These are phyloP conservation scores for Incurvaria masculella DNA, from an alignment of 2,888 invertebrate species.

Conservation along the genomic window DNA sequence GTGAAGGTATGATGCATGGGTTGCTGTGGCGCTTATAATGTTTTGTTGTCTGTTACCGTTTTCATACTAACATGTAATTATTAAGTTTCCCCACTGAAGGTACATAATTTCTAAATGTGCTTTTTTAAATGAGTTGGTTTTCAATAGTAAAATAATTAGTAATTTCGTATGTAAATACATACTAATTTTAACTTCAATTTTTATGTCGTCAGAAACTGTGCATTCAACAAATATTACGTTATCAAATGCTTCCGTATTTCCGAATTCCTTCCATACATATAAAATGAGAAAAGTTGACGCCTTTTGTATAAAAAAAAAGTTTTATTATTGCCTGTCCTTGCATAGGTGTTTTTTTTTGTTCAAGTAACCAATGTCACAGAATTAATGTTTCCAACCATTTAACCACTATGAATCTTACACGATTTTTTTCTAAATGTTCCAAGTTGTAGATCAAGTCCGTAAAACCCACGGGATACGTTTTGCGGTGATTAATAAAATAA, in stretches of 20 bases:
- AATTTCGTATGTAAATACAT: slow-evolving; percentile 8
- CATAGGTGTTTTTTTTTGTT: slow-evolving; percentile 1
- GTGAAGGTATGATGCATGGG: slow-evolving; percentile 52
- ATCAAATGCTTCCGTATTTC: too few species aligned
- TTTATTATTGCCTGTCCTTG: slow-evolving; percentile 7
- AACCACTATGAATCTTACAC: too few species aligned
- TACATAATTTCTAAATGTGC: too few species aligned
- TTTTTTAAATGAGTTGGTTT: slow-evolving; percentile 41
- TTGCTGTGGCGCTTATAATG: slow-evolving; percentile 30
- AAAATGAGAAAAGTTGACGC: background rate
- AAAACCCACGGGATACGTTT: too few species aligned
- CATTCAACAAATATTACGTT: too few species aligned
- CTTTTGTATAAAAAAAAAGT: slow-evolving; percentile 3
- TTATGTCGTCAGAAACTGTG: too few species aligned
- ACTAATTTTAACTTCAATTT: background rate
- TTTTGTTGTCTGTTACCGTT: slow-evolving; percentile 14
- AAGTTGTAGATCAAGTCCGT: too few species aligned
- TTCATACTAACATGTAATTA: slow-evolving; percentile 11
- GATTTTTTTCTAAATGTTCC: too few species aligned
- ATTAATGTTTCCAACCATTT: slow-evolving; percentile 16
- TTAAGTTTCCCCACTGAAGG: slow-evolving; percentile 16
- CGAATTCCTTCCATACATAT: too few species aligned
- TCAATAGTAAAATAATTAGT: background rate
- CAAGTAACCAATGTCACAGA: slow-evolving; percentile 14
- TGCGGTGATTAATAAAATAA: too few species aligned